These are phyloP conservation scores for Alexandromys oeconomus DNA, from an alignment of 2,797 vertebrate genomes.

Conservation along the genomic window DNA sequence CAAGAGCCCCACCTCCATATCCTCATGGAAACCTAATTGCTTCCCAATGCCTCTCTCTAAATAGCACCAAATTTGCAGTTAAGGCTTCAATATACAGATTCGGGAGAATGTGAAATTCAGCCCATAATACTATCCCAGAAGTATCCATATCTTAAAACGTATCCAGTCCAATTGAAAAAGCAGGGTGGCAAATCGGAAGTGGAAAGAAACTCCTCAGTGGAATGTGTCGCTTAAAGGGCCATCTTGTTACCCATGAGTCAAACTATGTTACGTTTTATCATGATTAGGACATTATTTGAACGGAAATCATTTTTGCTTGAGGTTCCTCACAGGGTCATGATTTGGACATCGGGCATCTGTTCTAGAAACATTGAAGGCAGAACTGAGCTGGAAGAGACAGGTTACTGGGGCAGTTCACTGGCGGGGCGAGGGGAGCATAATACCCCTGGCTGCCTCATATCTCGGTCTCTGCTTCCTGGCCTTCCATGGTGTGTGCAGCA, in stretches of 20 bases:
- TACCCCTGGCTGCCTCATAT: neutral
- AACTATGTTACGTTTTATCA: neutral
- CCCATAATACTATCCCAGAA: neutral
- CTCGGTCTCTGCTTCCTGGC: neutral
- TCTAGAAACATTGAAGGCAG: neutral
- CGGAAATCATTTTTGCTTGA: neutral
- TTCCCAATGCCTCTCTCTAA: neutral
- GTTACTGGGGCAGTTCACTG: neutral
- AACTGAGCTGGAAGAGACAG: neutral
- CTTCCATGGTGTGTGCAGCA: neutral
- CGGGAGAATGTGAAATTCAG: neutral
- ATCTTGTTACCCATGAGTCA: neutral
- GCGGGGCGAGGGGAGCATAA: no score
- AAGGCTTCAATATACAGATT: neutral
- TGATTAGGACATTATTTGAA: neutral
- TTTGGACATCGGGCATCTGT: neutral
- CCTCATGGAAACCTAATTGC: neutral
- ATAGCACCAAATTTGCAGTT: neutral
- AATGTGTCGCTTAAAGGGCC: neutral
- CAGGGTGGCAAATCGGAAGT: neutral
- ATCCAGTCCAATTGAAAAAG: neutral
- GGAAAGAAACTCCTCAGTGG: neutral
- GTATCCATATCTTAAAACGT: constrained; percentile 1
- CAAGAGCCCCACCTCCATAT: neutral
- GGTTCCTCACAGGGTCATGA: no score